phyloP scores from a whole-genome alignment of 1,140 invertebrate species.

The Potamilus streckersoni region DNA sequence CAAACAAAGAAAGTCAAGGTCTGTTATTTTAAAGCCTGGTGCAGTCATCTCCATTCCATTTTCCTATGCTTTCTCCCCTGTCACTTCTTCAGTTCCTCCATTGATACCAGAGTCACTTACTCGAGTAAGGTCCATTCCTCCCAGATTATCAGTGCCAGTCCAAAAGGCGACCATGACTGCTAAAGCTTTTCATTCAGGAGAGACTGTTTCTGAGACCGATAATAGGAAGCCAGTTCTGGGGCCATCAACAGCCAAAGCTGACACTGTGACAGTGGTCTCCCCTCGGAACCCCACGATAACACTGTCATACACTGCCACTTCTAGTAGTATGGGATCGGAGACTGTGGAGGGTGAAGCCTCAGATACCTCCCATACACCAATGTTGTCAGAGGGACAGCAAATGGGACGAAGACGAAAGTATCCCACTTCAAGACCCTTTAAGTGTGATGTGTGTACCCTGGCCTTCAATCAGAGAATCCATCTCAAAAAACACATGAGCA shows the following conservation, averaged over 20 bases:
- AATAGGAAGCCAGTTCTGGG: background rate
- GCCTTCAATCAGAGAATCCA: conserved; percentile 68
- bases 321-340: background rate
- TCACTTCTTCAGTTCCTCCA: too few species aligned
- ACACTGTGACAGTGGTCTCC: background rate
- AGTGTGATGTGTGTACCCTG: conserved; percentile 63
- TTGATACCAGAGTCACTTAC: too few species aligned
- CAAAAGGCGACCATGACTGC: background rate
- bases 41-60: conserved; percentile 45
- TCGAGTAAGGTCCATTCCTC: background rate
- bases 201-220: background rate
- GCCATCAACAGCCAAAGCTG: conserved; percentile 9
- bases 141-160: background rate
- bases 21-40: conserved; percentile 39
- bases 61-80: conserved; percentile 33
- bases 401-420: conserved; percentile 45
- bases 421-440: conserved; percentile 60
- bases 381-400: background rate
- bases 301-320: conserved; percentile 5
- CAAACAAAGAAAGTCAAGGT: conserved; percentile 16
- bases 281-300: too few species aligned
- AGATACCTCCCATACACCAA: conserved; percentile 5
- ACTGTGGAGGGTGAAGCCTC: conserved; percentile 11
- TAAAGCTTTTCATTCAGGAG: background rate
- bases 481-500: conserved; percentile 67